Percentiles rank a stretch among this genome's conserved stretches.
phyloP scores from a whole-genome alignment of 2,113 vertebrate genomes.

The Prunella himalayana region DNA sequence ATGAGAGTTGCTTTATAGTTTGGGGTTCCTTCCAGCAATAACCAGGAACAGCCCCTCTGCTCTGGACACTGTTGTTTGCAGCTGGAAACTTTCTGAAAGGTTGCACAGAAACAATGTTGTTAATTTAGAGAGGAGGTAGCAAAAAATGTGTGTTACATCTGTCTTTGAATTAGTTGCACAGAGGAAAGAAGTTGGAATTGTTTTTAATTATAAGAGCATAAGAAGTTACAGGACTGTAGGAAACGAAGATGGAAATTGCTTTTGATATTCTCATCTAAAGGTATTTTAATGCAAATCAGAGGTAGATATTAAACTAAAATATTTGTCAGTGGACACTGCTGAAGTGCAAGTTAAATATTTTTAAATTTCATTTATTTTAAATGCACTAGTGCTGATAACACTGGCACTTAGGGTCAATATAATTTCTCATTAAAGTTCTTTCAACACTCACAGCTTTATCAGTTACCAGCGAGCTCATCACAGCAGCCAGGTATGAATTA shows the following conservation, averaged over 20 bases:
- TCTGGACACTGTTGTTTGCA: not conserved
- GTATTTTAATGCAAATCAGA: not conserved
- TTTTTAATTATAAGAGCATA: not conserved
- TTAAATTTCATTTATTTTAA: not conserved
- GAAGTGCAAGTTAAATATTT: not conserved
- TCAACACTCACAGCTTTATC: not conserved
- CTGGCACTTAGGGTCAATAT: not conserved
- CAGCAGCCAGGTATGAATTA: not conserved
- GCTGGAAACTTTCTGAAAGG: not conserved
- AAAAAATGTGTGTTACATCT: not conserved
- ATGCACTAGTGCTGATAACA: not conserved
- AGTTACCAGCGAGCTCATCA: not conserved
- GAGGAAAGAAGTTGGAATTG: not conserved
- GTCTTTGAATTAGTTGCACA: not conserved
- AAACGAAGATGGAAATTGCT: not conserved
- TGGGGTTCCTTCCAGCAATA: not conserved
- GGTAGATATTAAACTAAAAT: not conserved
- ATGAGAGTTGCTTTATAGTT: not conserved
- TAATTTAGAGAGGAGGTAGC: not conserved
- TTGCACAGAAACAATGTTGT: not conserved
- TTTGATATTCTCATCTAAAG: not conserved
- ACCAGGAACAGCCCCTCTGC: not conserved
- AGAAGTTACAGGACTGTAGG: not conserved
- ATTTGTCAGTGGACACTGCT: not conserved
- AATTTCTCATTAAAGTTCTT: not conserved